Evolutionary conservation across 2,797 vertebrate species (phyloP), one percentile per base, ranked within the genome.

Genomic region (Halcyon leucocephala): DNA sequence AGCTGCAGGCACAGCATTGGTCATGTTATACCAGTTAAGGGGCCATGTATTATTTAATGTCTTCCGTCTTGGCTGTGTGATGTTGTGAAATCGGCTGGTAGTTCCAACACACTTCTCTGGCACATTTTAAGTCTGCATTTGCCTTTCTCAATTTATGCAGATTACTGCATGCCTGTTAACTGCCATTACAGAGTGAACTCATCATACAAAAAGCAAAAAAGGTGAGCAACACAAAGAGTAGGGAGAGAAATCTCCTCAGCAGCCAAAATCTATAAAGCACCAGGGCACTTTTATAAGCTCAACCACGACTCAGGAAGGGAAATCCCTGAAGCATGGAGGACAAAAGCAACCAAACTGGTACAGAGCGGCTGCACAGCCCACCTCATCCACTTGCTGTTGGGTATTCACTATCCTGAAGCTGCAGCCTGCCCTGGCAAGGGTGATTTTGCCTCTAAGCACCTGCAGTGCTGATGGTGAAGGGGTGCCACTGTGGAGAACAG

Each of bases 391-490:
- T 39, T 4, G 24, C 16, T 13, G 28, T 54, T 55, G 18, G 29
- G 3, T n/a, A 28, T 26, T 37, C 0, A 0, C 60, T 19, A 54
- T 6, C 10, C 11, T 0, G 0, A n/a, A 0, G 0, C 28, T 11
- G 29, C 42, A 62, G 70, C 35, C 65, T 20, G 71, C 49, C 35
- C n/a, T 15, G 28, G 31, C 1, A 73, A 0, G 11, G 6, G 12
- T 2, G 14, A 33, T 28, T 18, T 2, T 67, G 15, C 25, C 37
- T 17, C 37, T 73, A 12, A 2, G 7, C 26, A 26, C 6, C 22
- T 20, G 5, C 55, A 62, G n/a, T 13, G 21, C n/a, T 57, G n/a
- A 33, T 57, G 55, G 81, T 3, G 7, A 90, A 54, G 21, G 16
- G 33, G 15, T 0, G 0, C 15, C 22, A 2, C 2, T 1, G 1